A percentile compares a stretch with the other conserved stretches of the same genome.
Evolutionary conservation across 2,888 invertebrate species (phyloP).

Genomic region (Laothoe populi): DNA sequence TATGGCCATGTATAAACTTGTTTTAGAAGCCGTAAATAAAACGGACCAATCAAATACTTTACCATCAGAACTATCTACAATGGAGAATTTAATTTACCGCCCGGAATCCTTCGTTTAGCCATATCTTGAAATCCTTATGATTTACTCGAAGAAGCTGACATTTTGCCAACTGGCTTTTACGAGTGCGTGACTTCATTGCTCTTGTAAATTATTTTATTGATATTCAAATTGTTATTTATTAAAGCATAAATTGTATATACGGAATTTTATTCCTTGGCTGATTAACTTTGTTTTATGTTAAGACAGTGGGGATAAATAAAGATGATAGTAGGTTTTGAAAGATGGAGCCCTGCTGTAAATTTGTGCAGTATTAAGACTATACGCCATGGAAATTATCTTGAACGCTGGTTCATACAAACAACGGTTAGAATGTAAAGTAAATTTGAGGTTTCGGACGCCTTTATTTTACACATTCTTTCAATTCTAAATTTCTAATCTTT

Average conservation of each 20-base stretch:
- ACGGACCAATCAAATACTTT: not conserved
- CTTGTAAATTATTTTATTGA: conserved; percentile 11
- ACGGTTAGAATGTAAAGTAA: no score
- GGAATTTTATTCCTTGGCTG: not conserved
- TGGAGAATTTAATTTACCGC: conserved; percentile 11
- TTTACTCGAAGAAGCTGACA: conserved; percentile 15
- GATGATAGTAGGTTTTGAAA: no score
- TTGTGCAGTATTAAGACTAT: no score
- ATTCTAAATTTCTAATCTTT: no score
- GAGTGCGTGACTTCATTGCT: conserved; percentile 8
- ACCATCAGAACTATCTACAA: not conserved
- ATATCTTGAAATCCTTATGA: conserved; percentile 24
- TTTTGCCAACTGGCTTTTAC: conserved; percentile 21
- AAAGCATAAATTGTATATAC: not conserved
- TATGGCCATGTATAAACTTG: no score
- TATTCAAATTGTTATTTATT: conserved; percentile 19
- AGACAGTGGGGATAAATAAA: no score
- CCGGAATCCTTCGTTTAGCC: conserved; percentile 22
- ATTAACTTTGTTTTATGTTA: not conserved
- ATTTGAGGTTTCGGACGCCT: no score
- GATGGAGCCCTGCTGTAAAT: no score
- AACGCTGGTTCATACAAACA: no score
- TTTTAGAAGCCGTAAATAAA: no score
- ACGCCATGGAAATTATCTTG: no score
- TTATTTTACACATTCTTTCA: no score